Conservation (phyloP, 1,140 invertebrate genomes). For the Pinna nobilis region DNA sequence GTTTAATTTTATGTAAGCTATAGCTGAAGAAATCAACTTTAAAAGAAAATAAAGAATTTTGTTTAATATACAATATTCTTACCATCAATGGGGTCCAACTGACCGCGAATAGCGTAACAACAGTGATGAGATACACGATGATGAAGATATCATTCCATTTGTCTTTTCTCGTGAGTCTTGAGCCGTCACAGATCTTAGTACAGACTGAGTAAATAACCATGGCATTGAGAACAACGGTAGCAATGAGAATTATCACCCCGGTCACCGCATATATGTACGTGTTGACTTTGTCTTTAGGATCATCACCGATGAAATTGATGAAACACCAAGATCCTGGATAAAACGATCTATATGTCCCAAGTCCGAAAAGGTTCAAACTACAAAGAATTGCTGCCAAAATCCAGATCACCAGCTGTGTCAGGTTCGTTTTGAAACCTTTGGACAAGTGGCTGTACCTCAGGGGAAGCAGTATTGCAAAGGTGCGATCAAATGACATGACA, state of each 20-base stretch:
- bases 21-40: too few relatives aligned
- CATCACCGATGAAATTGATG: slow-evolving; percentile 62
- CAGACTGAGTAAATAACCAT: slow-evolving; percentile 4
- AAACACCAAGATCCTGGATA: slow-evolving; percentile 75
- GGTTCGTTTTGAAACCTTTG: slow-evolving; percentile 52
- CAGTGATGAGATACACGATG: slow-evolving; percentile 30
- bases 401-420: slow-evolving; percentile 61
- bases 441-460: slow-evolving; percentile 69
- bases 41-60: too few relatives aligned
- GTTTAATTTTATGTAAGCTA: too few relatives aligned
- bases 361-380: slow-evolving; percentile 68
- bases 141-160: slow-evolving; percentile 12
- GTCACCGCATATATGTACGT: slow-evolving; percentile 62
- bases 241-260: slow-evolving; percentile 42
- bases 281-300: slow-evolving; percentile 48
- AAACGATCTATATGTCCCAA: slow-evolving; percentile 62
- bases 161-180: not conserved
- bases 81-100: slow-evolving; percentile 47
- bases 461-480: slow-evolving; percentile 69
- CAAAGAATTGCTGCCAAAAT: slow-evolving; percentile 60
- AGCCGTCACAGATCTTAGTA: not conserved
- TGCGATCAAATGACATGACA: slow-evolving; percentile 73
- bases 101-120: slow-evolving; percentile 30
- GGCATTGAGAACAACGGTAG: slow-evolving; percentile 6
- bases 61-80: slow-evolving; percentile 16